Percentiles rank a stretch among this genome's conserved stretches.
Evolutionary conservation across 1,140 invertebrate genomes (phyloP).

Genomic region (Orchestia grillus): DNA sequence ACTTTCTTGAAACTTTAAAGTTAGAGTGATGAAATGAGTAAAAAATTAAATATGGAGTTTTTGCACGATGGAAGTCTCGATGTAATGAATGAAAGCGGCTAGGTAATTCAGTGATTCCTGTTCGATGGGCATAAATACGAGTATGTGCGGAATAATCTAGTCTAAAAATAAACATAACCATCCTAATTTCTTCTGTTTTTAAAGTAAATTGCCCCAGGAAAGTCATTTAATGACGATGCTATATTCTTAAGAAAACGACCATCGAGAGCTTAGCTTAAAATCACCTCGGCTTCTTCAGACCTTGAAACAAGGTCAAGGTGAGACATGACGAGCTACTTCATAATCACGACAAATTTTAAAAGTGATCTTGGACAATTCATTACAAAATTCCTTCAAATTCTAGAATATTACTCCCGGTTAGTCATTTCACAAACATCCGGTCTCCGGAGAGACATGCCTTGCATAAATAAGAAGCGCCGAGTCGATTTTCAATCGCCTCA

Average conservation of each 20-base stretch:
- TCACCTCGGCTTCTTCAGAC: too few species aligned
- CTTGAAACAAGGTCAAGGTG: too few species aligned
- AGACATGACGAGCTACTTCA: too few species aligned
- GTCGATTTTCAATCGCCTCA: too few species aligned
- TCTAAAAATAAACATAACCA: background rate
- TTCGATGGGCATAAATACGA: background rate
- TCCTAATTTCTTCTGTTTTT: background rate
- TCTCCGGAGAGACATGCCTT: too few species aligned
- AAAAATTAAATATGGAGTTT: background rate
- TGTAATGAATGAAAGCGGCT: background rate
- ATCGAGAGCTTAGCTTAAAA: background rate
- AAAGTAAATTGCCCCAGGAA: background rate
- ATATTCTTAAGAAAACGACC: background rate
- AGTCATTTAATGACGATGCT: background rate
- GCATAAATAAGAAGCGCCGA: too few species aligned
- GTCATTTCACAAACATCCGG: too few species aligned
- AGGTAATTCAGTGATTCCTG: background rate
- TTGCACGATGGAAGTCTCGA: background rate
- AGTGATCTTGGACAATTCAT: too few species aligned
- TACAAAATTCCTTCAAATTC: too few species aligned
- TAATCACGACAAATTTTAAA: too few species aligned
- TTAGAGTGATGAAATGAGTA: background rate
- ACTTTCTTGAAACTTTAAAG: background rate
- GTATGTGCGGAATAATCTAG: too few species aligned
- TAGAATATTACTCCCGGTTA: too few species aligned